phyloP scores from a whole-genome alignment of 2,797 vertebrate species.

The Sphenodon punctatus region DNA sequence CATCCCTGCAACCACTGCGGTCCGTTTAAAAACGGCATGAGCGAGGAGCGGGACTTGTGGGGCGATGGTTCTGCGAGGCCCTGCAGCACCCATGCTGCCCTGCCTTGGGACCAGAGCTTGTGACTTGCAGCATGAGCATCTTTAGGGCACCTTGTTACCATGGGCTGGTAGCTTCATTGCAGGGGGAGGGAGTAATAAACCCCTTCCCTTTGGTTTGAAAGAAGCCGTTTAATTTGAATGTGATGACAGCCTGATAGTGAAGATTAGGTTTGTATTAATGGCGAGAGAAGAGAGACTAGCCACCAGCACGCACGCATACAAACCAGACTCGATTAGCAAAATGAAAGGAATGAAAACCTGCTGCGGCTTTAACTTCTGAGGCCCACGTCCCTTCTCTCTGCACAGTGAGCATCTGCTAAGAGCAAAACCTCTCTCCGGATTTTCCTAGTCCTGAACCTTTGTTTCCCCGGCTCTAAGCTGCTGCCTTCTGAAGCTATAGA shows the following conservation, averaged over 20 bases:
- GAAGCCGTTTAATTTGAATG: slow-evolving; percentile 21
- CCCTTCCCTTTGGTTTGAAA: slow-evolving; percentile 41
- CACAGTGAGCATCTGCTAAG: background rate
- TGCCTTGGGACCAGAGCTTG: fast-evolving
- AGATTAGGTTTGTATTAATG: background rate
- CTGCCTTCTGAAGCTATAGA: background rate
- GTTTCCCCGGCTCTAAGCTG: background rate
- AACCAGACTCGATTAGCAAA: background rate
- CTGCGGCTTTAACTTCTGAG: background rate
- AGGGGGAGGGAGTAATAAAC: slow-evolving; percentile 3
- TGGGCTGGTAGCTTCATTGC: slow-evolving; percentile 48
- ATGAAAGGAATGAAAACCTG: slow-evolving; percentile 10
- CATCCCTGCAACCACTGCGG: too few species aligned
- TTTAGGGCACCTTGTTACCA: slow-evolving; percentile 57
- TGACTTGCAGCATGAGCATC: slow-evolving; percentile 9
- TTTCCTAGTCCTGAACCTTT: background rate
- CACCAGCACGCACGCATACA: background rate
- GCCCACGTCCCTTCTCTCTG: background rate
- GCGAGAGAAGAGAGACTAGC: background rate
- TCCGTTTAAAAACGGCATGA: too few species aligned
- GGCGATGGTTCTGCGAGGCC: fast-evolving
- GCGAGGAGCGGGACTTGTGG: too few species aligned
- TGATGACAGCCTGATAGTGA: background rate
- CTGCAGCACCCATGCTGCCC: fast-evolving
- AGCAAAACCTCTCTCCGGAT: background rate